Evolutionary conservation across 2,113 vertebrate species (phyloP).

Genomic region (Azemiops feae): DNA sequence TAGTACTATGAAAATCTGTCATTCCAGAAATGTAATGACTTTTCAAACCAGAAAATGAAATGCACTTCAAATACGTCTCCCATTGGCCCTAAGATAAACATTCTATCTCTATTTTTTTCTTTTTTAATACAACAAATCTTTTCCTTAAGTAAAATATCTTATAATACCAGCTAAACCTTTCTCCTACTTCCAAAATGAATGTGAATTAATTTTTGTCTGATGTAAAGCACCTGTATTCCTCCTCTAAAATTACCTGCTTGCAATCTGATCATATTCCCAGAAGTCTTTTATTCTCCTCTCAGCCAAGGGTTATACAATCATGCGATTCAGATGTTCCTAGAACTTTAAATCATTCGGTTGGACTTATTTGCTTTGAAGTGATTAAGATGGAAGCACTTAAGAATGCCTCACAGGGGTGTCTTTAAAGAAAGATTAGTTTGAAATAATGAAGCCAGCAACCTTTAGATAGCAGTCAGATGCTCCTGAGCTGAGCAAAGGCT

Average conservation of each 20-base stretch:
- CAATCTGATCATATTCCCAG: constrained; percentile 68
- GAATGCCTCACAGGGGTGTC: not conserved
- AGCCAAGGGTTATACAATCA: constrained; percentile 46
- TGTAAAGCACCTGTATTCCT: constrained; percentile 66
- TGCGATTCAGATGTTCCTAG: constrained; percentile 61
- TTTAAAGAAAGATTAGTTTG: constrained; percentile 10
- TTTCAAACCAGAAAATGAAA: constrained; percentile 28
- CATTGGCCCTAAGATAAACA: constrained; percentile 30
- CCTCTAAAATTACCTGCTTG: constrained; percentile 74
- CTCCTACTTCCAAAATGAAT: constrained; percentile 45
- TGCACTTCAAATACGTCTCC: constrained; percentile 20
- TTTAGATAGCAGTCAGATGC: not conserved
- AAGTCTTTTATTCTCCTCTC: constrained; percentile 64
- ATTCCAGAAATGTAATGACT: not conserved
- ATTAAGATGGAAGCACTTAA: constrained; percentile 23
- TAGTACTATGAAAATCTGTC: not conserved
- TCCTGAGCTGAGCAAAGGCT: not conserved
- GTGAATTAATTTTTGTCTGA: constrained; percentile 66
- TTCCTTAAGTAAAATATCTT: constrained; percentile 52
- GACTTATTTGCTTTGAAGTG: constrained; percentile 46
- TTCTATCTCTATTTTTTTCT: not conserved
- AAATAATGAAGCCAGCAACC: constrained; percentile 34
- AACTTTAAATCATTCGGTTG: constrained; percentile 42
- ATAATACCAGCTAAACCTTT: constrained; percentile 23
- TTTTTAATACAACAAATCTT: constrained; percentile 46